Conservation (phyloP, 1,140 invertebrate genomes). For the Wiebesia pumilae region DNA sequence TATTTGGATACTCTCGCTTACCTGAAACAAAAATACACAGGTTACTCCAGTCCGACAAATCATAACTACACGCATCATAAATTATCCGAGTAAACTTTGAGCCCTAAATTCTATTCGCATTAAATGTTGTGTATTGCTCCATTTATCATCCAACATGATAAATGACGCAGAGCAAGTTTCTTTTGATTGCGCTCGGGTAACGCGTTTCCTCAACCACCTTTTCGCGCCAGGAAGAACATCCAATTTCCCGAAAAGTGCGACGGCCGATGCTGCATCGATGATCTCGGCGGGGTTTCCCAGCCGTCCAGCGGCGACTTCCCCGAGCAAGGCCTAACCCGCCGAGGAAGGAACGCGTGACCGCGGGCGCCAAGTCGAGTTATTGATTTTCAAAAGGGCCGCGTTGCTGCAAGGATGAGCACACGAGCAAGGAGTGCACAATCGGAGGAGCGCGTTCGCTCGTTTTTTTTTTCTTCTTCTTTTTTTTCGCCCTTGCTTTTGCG, state of each 20-base stretch:
- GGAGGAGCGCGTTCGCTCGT: background rate
- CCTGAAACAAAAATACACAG: constrained; percentile 7
- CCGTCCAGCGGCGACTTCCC: background rate
- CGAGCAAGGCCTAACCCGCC: background rate
- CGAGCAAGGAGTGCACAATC: background rate
- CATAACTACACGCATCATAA: too few relatives aligned
- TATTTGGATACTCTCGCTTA: background rate
- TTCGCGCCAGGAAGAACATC: too few relatives aligned
- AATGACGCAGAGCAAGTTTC: too few relatives aligned
- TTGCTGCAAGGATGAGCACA: background rate
- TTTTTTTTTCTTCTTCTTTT: background rate
- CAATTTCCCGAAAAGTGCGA: too few relatives aligned
- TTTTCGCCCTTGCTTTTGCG: background rate
- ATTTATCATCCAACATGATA: too few relatives aligned
- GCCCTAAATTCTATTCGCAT: too few relatives aligned
- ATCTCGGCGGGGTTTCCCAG: too few relatives aligned
- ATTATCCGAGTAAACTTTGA: too few relatives aligned
- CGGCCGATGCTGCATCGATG: background rate
- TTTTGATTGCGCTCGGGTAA: too few relatives aligned
- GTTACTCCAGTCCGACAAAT: background rate
- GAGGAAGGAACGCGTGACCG: background rate
- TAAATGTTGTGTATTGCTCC: too few relatives aligned
- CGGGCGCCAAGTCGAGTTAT: background rate
- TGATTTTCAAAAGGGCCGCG: constrained; percentile 11
- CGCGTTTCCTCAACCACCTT: too few relatives aligned